A percentile compares a stretch with the other conserved stretches of the same genome.
Conservation (phyloP, 2,888 invertebrate species). For the Pogonocherus hispidulus region DNA sequence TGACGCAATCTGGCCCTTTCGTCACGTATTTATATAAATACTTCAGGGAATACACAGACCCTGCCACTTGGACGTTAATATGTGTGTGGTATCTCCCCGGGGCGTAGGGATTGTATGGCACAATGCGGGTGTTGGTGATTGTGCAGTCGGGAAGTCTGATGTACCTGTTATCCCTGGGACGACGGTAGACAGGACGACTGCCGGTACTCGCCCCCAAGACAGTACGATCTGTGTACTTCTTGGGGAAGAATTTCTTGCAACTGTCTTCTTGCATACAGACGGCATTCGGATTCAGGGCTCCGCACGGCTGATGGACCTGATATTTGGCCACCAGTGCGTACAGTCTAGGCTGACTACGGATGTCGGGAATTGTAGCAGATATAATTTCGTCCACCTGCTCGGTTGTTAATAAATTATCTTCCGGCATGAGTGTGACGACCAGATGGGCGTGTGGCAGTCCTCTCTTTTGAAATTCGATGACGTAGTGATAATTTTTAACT, state of each 20-base stretch:
- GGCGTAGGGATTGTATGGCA: conserved; percentile 40
- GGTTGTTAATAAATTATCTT: not conserved
- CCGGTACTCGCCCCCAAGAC: too few species aligned
- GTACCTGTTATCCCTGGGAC: too few species aligned
- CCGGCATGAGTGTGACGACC: too few species aligned
- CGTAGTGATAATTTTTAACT: not conserved
- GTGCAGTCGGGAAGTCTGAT: conserved; percentile 12
- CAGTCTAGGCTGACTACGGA: conserved; percentile 26
- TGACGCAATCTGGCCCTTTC: conserved; percentile 34
- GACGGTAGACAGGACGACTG: too few species aligned
- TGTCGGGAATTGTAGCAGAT: not conserved
- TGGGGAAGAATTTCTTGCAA: too few species aligned
- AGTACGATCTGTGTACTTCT: too few species aligned
- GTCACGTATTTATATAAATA: conserved; percentile 46
- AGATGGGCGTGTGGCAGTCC: too few species aligned
- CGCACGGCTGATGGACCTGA: not conserved
- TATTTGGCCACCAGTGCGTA: not conserved
- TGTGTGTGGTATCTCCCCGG: conserved; percentile 42
- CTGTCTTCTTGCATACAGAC: not conserved
- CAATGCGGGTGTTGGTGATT: conserved; percentile 34
- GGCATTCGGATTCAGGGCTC: not conserved
- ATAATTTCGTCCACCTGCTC: not conserved
- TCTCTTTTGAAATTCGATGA: not conserved
- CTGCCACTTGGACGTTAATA: conserved; percentile 47
- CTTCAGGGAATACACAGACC: conserved; percentile 39